Percentiles rank a stretch among this genome's conserved stretches.
Conservation (phyloP, 2,888 invertebrate species). For the Mythimna ferrago region DNA sequence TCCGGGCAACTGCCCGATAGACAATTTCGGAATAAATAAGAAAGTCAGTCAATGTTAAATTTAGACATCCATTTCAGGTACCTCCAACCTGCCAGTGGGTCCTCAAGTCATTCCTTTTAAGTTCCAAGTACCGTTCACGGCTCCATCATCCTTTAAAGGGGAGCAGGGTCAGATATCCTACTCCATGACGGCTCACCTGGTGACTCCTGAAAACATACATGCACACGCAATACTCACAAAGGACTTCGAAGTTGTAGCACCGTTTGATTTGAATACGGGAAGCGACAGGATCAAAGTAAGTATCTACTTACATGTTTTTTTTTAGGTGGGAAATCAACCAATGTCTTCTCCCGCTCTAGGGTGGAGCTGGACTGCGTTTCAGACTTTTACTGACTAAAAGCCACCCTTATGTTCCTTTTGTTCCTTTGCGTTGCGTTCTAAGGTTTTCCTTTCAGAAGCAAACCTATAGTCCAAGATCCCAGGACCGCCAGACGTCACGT, state of each 20-base stretch:
- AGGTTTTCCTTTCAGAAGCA: too few relatives aligned
- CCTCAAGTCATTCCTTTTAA: slow-evolving; percentile 74
- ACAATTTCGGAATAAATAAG: too few relatives aligned
- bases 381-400: too few relatives aligned
- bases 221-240: slow-evolving; percentile 64
- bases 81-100: slow-evolving; percentile 68
- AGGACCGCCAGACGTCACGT: too few relatives aligned
- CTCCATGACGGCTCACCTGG: slow-evolving; percentile 69
- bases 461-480: too few relatives aligned
- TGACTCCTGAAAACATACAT: slow-evolving; percentile 62
- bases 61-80: slow-evolving; percentile 62
- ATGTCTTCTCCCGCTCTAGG: too few relatives aligned
- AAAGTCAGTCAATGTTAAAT: too few relatives aligned
- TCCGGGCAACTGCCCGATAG: too few relatives aligned
- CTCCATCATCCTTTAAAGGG: slow-evolving; percentile 77
- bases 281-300: slow-evolving; percentile 69
- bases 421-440: too few relatives aligned
- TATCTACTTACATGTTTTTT: neutral
- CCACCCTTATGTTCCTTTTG: too few relatives aligned
- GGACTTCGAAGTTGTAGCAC: slow-evolving; percentile 75
- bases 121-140: slow-evolving; percentile 75
- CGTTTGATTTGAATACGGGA: slow-evolving; percentile 76
- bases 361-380: too few relatives aligned
- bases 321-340: too few relatives aligned
- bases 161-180: slow-evolving; percentile 73